Evolutionary conservation across 2,797 vertebrate genomes (phyloP).

Genomic region (Gambusia yucatana): DNA sequence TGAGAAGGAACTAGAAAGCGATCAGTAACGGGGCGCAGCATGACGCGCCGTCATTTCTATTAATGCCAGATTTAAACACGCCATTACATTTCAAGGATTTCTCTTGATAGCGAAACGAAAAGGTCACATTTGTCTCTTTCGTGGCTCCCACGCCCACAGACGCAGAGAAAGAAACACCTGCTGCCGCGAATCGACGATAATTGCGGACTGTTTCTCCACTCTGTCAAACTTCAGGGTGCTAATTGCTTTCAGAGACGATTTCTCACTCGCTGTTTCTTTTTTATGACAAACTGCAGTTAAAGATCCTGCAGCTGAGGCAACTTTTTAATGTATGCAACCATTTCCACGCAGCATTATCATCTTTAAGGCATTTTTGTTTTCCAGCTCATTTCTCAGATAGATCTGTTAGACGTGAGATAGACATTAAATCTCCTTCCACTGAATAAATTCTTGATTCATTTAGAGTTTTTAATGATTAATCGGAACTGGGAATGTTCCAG

Average conservation of each 20-base stretch:
- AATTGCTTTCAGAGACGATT: conserved; percentile 29
- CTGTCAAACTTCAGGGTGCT: conserved; percentile 7
- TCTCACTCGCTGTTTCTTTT: not conserved
- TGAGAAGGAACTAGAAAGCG: not conserved
- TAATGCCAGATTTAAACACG: conserved; percentile 9
- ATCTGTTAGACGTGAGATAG: not conserved
- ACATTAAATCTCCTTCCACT: not conserved
- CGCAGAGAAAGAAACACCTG: conserved; percentile 18
- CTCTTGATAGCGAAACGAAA: not conserved
- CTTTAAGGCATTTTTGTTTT: not conserved
- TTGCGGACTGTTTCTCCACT: conserved; percentile 7
- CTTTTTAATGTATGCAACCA: conserved; percentile 15
- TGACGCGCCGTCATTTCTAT: not conserved
- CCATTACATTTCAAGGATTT: conserved; percentile 19
- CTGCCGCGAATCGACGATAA: conserved; percentile 8
- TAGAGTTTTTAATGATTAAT: not conserved
- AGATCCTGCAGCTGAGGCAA: conserved; percentile 18
- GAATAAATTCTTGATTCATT: not conserved
- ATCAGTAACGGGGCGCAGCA: not conserved
- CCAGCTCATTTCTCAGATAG: conserved; percentile 21
- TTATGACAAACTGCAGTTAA: conserved; percentile 6
- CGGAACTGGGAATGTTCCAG: not conserved
- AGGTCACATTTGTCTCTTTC: conserved; percentile 30
- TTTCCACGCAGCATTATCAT: conserved; percentile 7
- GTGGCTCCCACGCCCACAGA: conserved; percentile 11